A percentile compares a stretch with the other conserved stretches of the same genome.
Conservation (phyloP, 2,888 invertebrate species). For the Octonoba sinensis region DNA sequence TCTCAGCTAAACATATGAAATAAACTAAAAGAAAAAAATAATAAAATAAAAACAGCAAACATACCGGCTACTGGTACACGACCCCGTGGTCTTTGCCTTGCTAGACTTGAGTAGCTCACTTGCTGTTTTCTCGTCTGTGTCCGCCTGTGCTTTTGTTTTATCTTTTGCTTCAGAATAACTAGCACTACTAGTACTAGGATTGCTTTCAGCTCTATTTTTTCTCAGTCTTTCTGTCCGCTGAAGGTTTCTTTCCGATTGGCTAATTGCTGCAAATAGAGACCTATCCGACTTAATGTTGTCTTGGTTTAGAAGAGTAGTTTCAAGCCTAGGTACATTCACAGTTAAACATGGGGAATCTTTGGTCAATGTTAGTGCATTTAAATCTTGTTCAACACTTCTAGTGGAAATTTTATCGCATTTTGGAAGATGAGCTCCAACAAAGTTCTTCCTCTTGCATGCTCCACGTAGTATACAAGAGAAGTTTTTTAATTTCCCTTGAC, state of each 20-base stretch:
- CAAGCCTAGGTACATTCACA: constrained; percentile 22
- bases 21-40: no score
- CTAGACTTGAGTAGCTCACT: constrained; percentile 44
- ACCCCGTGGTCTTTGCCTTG: constrained; percentile 76
- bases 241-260: constrained; percentile 39
- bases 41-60: constrained; percentile 29
- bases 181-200: constrained; percentile 20
- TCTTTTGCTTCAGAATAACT: constrained; percentile 23
- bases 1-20: no score
- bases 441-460: constrained; percentile 48
- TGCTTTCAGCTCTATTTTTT: constrained; percentile 26
- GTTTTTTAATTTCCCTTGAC: constrained; percentile 56
- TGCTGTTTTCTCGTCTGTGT: constrained; percentile 30
- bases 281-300: constrained; percentile 33
- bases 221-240: constrained; percentile 39
- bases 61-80: constrained; percentile 78
- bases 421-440: constrained; percentile 43
- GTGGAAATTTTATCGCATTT: constrained; percentile 43
- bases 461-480: constrained; percentile 48
- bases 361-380: constrained; percentile 44
- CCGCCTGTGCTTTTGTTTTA: constrained; percentile 26
- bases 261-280: constrained; percentile 34
- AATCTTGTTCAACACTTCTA: constrained; percentile 53
- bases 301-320: constrained; percentile 22
- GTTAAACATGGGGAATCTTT: constrained; percentile 30